A percentile compares a stretch with the other conserved stretches of the same genome.
Evolutionary conservation across 2,113 vertebrate genomes (phyloP).

Genomic region (Pangasianodon gigas): DNA sequence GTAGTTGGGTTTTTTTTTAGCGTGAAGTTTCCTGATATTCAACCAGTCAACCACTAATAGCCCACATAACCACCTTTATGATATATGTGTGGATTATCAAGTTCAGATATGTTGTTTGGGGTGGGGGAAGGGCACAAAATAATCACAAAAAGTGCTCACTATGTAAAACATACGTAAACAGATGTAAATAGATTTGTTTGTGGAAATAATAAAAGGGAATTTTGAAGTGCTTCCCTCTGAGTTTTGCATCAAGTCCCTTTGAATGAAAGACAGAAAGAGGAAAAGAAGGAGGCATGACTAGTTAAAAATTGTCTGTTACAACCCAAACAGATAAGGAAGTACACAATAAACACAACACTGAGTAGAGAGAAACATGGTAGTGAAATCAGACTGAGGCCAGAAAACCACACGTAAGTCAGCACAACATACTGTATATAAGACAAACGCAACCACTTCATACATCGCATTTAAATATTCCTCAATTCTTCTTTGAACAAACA

Average conservation of each 20-base stretch:
- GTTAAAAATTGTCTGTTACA: background rate
- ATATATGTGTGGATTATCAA: background rate
- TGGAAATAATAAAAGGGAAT: background rate
- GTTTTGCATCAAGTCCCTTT: slow-evolving; percentile 26
- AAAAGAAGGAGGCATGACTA: background rate
- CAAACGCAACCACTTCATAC: background rate
- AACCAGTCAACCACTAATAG: background rate
- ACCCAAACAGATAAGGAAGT: slow-evolving; percentile 18
- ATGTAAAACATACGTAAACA: background rate
- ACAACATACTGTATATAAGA: background rate
- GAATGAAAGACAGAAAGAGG: background rate
- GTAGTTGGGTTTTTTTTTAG: background rate
- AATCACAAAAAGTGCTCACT: slow-evolving; percentile 2
- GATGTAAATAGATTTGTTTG: background rate
- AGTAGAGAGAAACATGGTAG: slow-evolving; percentile 1
- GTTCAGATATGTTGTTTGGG: background rate
- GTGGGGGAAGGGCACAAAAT: background rate
- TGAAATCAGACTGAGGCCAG: background rate
- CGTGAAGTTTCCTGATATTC: background rate
- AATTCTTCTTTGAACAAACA: background rate
- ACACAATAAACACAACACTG: slow-evolving; percentile 28
- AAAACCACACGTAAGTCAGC: background rate
- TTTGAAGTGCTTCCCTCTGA: background rate
- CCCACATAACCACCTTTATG: background rate
- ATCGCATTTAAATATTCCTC: background rate